phyloP scores from a whole-genome alignment of 2,888 invertebrate species.

The Pocota personata region DNA sequence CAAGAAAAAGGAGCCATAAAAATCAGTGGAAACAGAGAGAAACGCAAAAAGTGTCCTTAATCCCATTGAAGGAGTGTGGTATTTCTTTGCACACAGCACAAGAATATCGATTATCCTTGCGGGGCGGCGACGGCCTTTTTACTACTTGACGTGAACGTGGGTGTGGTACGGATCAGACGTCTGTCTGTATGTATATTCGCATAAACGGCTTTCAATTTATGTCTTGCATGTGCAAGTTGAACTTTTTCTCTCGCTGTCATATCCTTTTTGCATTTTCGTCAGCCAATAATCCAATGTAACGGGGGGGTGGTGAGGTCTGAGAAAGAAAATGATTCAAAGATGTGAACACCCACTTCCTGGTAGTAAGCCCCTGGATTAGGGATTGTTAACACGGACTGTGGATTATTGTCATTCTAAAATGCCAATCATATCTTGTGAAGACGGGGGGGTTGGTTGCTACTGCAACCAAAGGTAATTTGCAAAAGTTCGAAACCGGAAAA shows the following conservation, averaged over 20 bases:
- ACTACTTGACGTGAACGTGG: not conserved
- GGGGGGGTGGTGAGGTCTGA: not conserved
- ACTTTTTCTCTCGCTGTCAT: slow-evolving; percentile 3
- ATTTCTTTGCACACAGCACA: slow-evolving; percentile 28
- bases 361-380: slow-evolving; percentile 58
- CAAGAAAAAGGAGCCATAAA: slow-evolving; percentile 9
- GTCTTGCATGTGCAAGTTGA: slow-evolving; percentile 41
- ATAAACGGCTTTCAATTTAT: slow-evolving; percentile 61
- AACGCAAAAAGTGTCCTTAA: slow-evolving; percentile 51
- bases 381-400: slow-evolving; percentile 64
- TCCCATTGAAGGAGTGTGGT: slow-evolving; percentile 51
- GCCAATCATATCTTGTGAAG: slow-evolving; percentile 47
- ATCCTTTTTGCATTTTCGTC: not conserved
- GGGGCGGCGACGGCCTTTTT: slow-evolving; percentile 8
- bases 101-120: slow-evolving; percentile 45
- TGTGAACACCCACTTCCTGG: slow-evolving; percentile 42
- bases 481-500: slow-evolving; percentile 46
- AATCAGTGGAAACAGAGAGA: slow-evolving; percentile 20
- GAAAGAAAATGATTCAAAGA: slow-evolving; percentile 54
- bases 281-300: slow-evolving; percentile 34
- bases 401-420: slow-evolving; percentile 62
- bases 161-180: slow-evolving; percentile 19
- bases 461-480: slow-evolving; percentile 51
- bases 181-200: slow-evolving; percentile 14
- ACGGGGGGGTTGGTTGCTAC: not conserved